Base-by-base conservation (phyloP, 2,797 vertebrate genomes). In the Sciurus carolinensis region DNA sequence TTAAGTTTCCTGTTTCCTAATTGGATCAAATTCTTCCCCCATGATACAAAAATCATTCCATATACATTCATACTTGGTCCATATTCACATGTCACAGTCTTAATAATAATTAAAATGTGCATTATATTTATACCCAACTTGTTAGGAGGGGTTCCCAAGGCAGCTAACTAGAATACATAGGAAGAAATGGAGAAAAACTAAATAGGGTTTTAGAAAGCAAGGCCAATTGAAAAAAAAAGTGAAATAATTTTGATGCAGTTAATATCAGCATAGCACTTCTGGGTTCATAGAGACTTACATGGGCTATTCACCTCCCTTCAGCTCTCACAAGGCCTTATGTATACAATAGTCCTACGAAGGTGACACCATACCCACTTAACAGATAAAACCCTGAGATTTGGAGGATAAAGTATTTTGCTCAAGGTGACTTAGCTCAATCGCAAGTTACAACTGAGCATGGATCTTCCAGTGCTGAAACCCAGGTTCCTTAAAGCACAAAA, bases 1-100 rank as follows among this genome's bases (percentile, higher is more conserved):
- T 82, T 62, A 7, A 11, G 33, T 50, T 91, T 92, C 94, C 24
- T 77, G 22, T 75, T 85, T 90, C 83, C 42, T 83, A 73, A 39
- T 0, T n/a, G 11, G 10, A 87, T 86, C 67, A 79, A 93, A 83
- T 91, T 85, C 75, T 91, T 73, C 54, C 20, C 75, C 42, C 72
- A 62, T 17, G n/a, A 89, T 33, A 67, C 6, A 62, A 33, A 80
- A 67, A 18, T 47, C 39, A 62, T 67, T 90, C n/a, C 17, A 62
- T 7, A 39, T 82, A 73, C 54, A 39, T 73, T 90, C 36, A 42
- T 30, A 73, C 15, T 24, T 64, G 42, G 77, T 64, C 59, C 20
- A 52, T 5, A n/a, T 64, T 76, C 69, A 84, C 11, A 28, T 30
- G 33, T 62, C 67, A 79, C 0, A 42, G 22, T 36, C 36, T 59